Evolutionary conservation across 2,888 invertebrate species (phyloP), one percentile per base, ranked within the genome.

Genomic region (Orgyia antiqua): DNA sequence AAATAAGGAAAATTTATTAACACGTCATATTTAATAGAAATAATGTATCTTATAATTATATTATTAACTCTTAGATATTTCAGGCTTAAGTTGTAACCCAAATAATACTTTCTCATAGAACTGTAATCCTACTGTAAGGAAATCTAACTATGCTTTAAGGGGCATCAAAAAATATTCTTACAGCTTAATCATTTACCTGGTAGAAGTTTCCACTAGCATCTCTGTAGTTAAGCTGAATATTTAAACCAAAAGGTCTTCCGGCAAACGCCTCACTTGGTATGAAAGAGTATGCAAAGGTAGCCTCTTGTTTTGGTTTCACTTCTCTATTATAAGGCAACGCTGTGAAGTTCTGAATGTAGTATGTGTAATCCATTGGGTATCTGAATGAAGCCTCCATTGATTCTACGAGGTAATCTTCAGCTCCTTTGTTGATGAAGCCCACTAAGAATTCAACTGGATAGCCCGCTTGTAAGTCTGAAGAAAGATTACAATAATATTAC

Each of bases 331-430:
- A 97, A 1, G 92, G 90, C 58, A 96, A 89, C 0, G 95, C 93
- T 0, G 98, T 96, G 87, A 99, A 99, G 86, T 99, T 99, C 83
- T 99, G 98, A 51, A 99, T 97, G 84, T 95, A 95, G 83, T 96
- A 99, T 51, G 93, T 96, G 86, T 96, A 99, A 82, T 99, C 99
- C 94, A 98, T 95, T 5, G 99, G 98, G 70, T 99, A 99, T 54
- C 98, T 93, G 91, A 99, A 98, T 0, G 99, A 98, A 0, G 98
- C 98, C 62, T 99, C 99, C 67, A 99, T 89, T 4, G 94, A 92
- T 68, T 99, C 98, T 11, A 99, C 90, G 12, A 94, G 78, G 65
- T 98, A 98, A 52, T 98, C 96, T 52, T 93, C 91, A 36, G 92
- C 89, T 27, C 98, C 99, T 68, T 95, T 96, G 88, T 99, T 99